These are phyloP conservation scores for Heliconius cydno DNA, from an alignment of 2,888 invertebrate genomes.

Conservation along the genomic window DNA sequence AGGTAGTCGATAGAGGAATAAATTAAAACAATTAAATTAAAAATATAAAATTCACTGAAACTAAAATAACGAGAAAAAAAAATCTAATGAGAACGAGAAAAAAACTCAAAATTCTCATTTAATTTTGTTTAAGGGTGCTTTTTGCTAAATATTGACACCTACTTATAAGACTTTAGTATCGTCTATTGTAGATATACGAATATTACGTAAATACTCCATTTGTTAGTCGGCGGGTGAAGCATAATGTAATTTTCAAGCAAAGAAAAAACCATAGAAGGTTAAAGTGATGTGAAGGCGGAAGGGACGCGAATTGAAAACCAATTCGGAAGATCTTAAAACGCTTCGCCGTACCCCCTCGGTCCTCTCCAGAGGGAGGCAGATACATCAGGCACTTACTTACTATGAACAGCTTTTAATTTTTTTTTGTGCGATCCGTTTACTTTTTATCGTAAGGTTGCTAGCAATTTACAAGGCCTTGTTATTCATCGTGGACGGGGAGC, in stretches of 20 bases:
- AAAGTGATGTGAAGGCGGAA: slow-evolving; percentile 27
- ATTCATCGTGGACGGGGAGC: neutral
- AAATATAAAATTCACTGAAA: neutral
- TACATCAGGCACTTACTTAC: slow-evolving; percentile 38
- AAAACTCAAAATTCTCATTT: neutral
- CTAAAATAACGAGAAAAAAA: neutral
- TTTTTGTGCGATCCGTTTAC: slow-evolving; percentile 21
- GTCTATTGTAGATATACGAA: neutral
- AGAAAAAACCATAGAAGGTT: slow-evolving; percentile 28
- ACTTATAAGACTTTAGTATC: neutral
- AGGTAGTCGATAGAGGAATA: neutral
- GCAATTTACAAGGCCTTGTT: neutral
- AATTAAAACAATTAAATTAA: neutral
- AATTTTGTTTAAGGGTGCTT: neutral
- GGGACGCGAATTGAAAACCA: slow-evolving; percentile 43
- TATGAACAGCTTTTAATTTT: slow-evolving; percentile 41
- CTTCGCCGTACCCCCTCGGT: slow-evolving; percentile 31
- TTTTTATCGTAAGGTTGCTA: neutral
- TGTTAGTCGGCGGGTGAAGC: neutral
- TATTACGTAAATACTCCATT: slow-evolving; percentile 12
- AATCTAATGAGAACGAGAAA: neutral
- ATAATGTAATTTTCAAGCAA: slow-evolving; percentile 26
- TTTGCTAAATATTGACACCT: neutral
- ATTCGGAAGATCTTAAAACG: slow-evolving; percentile 46
- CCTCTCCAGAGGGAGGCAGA: slow-evolving; percentile 38